Evolutionary conservation across 2,797 vertebrate genomes (phyloP).

Genomic region (Micromesistius poutassou): DNA sequence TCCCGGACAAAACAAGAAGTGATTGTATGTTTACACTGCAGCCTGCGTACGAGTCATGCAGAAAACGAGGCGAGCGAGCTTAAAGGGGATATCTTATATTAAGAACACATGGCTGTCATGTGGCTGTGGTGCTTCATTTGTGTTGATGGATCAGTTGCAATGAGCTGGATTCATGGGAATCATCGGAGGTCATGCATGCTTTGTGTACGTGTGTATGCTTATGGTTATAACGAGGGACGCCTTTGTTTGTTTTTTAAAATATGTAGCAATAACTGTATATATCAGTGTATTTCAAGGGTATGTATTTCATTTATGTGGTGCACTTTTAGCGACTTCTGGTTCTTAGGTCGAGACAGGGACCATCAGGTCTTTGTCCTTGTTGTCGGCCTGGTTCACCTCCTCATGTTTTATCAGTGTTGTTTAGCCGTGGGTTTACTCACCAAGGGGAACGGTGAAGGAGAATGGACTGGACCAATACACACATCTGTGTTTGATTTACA

Average conservation of each 20-base stretch:
- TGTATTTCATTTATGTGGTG: constrained; percentile 37
- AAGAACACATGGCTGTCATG: constrained; percentile 55
- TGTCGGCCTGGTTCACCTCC: not conserved
- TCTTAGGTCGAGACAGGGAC: constrained; percentile 9
- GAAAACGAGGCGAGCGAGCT: constrained; percentile 38
- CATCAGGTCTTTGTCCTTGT: constrained; percentile 16
- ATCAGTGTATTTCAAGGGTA: constrained; percentile 18
- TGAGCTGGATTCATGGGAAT: constrained; percentile 38
- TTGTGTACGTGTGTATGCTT: constrained; percentile 19
- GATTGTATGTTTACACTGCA: constrained; percentile 64
- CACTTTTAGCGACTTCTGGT: constrained; percentile 36
- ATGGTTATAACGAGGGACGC: constrained; percentile 28
- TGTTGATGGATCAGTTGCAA: not conserved
- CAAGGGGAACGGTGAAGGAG: not conserved
- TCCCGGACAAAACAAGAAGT: constrained; percentile 13
- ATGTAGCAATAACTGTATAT: constrained; percentile 43
- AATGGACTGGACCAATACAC: not conserved
- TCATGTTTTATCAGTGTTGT: constrained; percentile 14
- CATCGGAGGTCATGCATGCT: constrained; percentile 48
- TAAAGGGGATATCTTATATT: constrained; percentile 65
- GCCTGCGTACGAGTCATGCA: constrained; percentile 43
- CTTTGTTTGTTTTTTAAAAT: constrained; percentile 10
- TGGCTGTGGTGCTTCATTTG: constrained; percentile 40
- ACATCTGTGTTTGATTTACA: not conserved
- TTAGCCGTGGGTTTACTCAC: constrained; percentile 19